These are phyloP conservation scores for Galemys pyrenaicus DNA, from an alignment of 2,113 vertebrate species.

Conservation along the genomic window DNA sequence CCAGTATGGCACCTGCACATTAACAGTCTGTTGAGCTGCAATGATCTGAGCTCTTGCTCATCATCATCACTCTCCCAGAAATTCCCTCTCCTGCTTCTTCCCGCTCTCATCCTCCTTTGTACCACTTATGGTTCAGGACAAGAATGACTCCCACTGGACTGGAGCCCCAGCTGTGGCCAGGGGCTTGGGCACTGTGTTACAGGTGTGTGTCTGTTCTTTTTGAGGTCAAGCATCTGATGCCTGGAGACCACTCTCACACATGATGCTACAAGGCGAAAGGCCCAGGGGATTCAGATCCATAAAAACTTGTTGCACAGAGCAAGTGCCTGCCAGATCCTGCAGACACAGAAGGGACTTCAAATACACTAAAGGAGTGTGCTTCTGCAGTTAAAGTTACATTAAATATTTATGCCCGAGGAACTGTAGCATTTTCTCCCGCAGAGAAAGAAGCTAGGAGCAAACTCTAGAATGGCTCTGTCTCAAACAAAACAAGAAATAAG, in stretches of 20 bases:
- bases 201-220: not conserved
- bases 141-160: not conserved
- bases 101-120: not conserved
- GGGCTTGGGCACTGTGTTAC: not conserved
- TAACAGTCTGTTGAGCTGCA: not conserved
- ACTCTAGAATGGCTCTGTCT: not conserved
- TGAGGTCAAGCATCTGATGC: not conserved
- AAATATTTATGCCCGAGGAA: conserved; percentile 67
- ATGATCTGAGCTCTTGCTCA: not conserved
- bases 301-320: conserved; percentile 58
- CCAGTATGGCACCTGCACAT: not conserved
- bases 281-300: conserved; percentile 9
- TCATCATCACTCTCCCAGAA: not conserved
- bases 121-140: not conserved
- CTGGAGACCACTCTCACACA: not conserved
- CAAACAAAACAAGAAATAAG: not conserved
- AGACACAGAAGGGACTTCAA: not conserved
- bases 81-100: not conserved
- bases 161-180: not conserved
- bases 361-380: conserved; percentile 51
- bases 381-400: conserved; percentile 43
- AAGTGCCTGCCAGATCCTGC: not conserved
- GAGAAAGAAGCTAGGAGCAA: conserved; percentile 46
- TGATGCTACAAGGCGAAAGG: not conserved
- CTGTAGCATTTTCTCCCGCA: conserved; percentile 55